Conservation (phyloP, 2,888 invertebrate species). For the Taphrorychus bicolor region DNA sequence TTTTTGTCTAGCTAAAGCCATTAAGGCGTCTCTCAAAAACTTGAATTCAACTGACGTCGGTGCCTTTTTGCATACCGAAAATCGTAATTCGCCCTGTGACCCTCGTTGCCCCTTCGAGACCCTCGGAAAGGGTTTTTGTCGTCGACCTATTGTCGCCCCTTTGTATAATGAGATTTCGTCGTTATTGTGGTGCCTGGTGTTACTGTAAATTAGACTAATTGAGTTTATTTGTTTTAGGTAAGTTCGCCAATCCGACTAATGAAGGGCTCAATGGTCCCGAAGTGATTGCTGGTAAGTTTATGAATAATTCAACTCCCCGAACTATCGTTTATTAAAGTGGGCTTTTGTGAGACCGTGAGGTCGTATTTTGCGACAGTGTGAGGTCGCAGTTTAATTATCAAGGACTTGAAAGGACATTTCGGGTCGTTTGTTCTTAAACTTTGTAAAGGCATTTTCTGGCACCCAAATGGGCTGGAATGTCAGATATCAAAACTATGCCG, state of each 20-base stretch:
- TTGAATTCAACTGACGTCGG: constrained; percentile 6
- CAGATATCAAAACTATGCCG: constrained; percentile 1
- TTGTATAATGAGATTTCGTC: not conserved
- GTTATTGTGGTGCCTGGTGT: not conserved
- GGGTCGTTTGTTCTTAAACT: too few species aligned
- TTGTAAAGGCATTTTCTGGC: not conserved
- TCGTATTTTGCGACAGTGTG: not conserved
- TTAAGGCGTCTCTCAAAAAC: constrained; percentile 26
- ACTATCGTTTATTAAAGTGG: too few species aligned
- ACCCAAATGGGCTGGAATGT: not conserved
- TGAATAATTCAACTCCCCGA: not conserved
- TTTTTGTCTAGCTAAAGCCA: constrained; percentile 25
- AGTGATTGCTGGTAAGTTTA: not conserved
- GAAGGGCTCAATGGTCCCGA: not conserved
- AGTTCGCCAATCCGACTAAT: not conserved
- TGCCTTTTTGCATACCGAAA: constrained; percentile 12
- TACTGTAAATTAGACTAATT: constrained; percentile 4
- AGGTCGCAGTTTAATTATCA: too few species aligned
- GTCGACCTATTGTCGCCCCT: not conserved
- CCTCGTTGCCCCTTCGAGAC: constrained; percentile 12
- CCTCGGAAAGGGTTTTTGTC: constrained; percentile 4
- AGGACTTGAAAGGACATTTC: too few species aligned
- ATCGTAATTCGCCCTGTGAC: constrained; percentile 13
- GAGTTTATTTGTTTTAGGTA: constrained; percentile 7
- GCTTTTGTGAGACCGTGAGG: too few species aligned